phyloP scores from a whole-genome alignment of 1,140 invertebrate genomes.

The Papilio polyxenes region DNA sequence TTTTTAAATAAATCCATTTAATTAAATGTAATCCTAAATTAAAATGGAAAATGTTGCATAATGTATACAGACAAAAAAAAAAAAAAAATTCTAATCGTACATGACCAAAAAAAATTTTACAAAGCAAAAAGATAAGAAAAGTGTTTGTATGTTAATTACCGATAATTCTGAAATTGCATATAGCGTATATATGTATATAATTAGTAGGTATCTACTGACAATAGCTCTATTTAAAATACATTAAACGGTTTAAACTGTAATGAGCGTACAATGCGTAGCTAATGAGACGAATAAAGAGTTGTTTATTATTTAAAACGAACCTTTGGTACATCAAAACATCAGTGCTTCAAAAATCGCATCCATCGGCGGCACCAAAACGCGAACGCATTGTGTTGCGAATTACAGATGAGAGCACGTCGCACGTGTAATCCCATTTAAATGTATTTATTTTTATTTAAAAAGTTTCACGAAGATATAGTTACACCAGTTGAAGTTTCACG shows the following conservation, averaged over 20 bases:
- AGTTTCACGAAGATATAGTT: not conserved
- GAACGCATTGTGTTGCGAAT: slow-evolving; percentile 10
- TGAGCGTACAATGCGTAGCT: slow-evolving; percentile 5
- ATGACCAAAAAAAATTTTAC: not conserved
- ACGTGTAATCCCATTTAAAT: not conserved
- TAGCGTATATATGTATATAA: not conserved
- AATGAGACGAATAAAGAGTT: not conserved
- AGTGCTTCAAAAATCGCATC: not conserved
- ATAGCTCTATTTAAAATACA: not conserved
- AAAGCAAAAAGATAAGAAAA: not conserved
- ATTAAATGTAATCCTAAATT: too few species aligned
- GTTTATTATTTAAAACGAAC: slow-evolving; percentile 21
- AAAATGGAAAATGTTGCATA: too few species aligned
- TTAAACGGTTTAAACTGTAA: not conserved
- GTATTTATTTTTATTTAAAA: not conserved
- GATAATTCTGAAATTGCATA: not conserved
- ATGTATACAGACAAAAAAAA: too few species aligned
- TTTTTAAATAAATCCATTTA: too few species aligned
- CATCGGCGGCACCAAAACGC: not conserved
- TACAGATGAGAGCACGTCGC: not conserved
- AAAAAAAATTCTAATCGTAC: not conserved
- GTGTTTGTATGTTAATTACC: not conserved
- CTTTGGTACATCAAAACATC: slow-evolving; percentile 14
- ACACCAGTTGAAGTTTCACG: not conserved
- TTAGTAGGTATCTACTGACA: too few species aligned